Conservation (phyloP, 2,113 vertebrate species). For the Pseudopipra pipra region DNA sequence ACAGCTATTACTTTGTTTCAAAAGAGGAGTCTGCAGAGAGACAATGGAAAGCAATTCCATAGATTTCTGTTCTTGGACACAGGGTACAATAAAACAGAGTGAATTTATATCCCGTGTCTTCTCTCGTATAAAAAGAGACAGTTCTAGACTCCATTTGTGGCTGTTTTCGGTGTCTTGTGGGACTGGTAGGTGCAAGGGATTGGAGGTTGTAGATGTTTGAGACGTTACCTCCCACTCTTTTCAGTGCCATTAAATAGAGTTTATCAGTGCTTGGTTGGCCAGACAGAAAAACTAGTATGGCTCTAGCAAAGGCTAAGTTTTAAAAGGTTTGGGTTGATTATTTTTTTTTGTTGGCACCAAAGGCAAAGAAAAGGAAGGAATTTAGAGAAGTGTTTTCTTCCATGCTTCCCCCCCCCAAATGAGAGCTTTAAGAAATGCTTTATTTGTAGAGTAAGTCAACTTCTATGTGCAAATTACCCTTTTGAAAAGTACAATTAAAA, state of each 20-base stretch:
- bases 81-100: neutral
- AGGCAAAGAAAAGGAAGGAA: neutral
- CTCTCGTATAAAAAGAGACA: neutral
- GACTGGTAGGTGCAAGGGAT: neutral
- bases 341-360: neutral
- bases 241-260: neutral
- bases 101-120: neutral
- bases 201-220: neutral
- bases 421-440: neutral
- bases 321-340: neutral
- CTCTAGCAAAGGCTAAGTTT: neutral
- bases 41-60: neutral
- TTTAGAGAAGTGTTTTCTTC: neutral
- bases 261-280: neutral
- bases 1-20: neutral
- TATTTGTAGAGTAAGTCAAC: neutral
- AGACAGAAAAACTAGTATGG: neutral
- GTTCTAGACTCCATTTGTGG: neutral
- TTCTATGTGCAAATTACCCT: neutral
- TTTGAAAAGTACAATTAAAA: slow-evolving; percentile 15
- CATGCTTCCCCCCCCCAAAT: neutral
- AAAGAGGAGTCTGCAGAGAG: neutral
- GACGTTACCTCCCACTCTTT: neutral
- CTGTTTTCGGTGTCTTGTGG: neutral
- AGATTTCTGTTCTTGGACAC: neutral